Percentiles rank a stretch among this genome's conserved stretches.
Conservation (phyloP, 35 echinoderm and acorn worm genomes). For the Lytechinus pictus region DNA sequence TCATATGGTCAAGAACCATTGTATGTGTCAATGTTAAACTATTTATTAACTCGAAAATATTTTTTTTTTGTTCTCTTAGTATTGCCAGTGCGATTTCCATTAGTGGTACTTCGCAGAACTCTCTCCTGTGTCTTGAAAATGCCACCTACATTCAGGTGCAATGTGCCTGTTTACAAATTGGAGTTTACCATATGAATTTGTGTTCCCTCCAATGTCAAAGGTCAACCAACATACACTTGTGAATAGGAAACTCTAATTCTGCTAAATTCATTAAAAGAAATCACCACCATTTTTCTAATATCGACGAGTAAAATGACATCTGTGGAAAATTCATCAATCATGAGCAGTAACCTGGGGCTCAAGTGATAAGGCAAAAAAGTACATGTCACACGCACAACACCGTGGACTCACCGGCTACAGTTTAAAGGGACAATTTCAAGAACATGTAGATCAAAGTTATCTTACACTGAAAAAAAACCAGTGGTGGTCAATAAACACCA, state of each 20-base stretch:
- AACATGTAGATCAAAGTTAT: not conserved
- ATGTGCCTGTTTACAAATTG: not conserved
- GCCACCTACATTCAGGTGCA: not conserved
- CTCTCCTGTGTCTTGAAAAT: not conserved
- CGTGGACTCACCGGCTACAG: not conserved
- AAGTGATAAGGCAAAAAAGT: slow-evolving; percentile 11
- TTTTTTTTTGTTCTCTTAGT: not conserved
- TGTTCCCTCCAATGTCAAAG: not conserved
- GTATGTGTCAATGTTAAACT: too few species aligned
- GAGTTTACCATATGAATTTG: not conserved
- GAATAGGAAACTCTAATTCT: slow-evolving; percentile 19
- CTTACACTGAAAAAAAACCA: not conserved
- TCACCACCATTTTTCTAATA: slow-evolving; percentile 5
- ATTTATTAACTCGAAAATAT: not conserved
- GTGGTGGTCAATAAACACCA: too few species aligned
- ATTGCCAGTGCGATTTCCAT: not conserved
- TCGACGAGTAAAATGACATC: slow-evolving; percentile 17
- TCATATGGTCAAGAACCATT: too few species aligned
- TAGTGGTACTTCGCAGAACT: not conserved
- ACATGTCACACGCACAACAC: not conserved
- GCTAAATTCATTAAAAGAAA: slow-evolving; percentile 20
- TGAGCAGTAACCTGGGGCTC: not conserved
- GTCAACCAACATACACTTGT: not conserved
- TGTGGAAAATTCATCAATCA: slow-evolving; percentile 19
- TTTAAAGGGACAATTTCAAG: not conserved